Conservation (phyloP, 2,113 vertebrate genomes). For the Xenopus laevis region DNA sequence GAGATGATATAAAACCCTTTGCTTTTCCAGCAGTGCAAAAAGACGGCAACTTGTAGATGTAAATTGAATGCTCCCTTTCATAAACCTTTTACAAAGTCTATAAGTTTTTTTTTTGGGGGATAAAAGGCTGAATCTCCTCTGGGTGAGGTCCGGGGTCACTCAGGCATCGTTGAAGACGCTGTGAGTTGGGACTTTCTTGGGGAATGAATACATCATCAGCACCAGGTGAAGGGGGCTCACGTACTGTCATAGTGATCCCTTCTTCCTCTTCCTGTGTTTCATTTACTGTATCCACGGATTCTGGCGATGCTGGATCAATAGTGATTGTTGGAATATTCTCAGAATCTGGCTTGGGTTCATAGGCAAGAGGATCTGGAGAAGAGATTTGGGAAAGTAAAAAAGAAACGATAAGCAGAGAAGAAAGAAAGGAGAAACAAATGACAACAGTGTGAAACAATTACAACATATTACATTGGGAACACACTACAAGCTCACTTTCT, state of each 20-base stretch:
- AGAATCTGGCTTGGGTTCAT: slow-evolving; percentile 64
- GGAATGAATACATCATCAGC: slow-evolving; percentile 66
- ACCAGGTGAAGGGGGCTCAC: slow-evolving; percentile 62
- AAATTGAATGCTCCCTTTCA: neutral
- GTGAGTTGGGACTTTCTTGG: slow-evolving; percentile 66
- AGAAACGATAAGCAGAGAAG: neutral
- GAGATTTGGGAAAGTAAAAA: neutral
- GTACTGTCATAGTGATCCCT: slow-evolving; percentile 73
- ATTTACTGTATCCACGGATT: slow-evolving; percentile 80
- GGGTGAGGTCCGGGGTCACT: slow-evolving; percentile 89
- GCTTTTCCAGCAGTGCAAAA: neutral
- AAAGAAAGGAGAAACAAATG: neutral
- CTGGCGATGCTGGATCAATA: slow-evolving; percentile 87
- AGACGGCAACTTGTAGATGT: neutral
- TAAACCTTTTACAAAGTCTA: too few relatives aligned
- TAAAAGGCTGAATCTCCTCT: slow-evolving; percentile 85
- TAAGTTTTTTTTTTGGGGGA: slow-evolving; percentile 76
- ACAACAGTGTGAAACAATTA: neutral
- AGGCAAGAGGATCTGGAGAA: slow-evolving; percentile 77
- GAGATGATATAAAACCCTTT: neutral
- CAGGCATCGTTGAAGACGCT: slow-evolving; percentile 83
- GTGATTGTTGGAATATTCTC: slow-evolving; percentile 80
- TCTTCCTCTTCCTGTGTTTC: slow-evolving; percentile 72
- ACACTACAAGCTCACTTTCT: neutral
- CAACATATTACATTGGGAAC: neutral